phyloP scores from a whole-genome alignment of 2,113 vertebrate species.

The Lophius piscatorius region DNA sequence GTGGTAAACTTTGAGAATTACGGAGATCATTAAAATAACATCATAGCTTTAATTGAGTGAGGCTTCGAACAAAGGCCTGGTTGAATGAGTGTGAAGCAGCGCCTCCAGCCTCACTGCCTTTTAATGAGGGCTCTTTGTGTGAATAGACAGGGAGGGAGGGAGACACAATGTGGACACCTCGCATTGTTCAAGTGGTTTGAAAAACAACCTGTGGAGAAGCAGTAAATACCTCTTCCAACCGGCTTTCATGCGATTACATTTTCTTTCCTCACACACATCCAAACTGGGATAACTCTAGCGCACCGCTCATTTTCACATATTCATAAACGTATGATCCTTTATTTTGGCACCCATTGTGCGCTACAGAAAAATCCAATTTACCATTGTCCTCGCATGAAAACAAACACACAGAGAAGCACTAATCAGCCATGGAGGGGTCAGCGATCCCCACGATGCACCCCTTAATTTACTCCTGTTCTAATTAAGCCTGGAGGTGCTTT shows the following conservation, averaged over 20 bases:
- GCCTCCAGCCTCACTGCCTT: constrained; percentile 49
- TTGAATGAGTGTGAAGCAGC: constrained; percentile 54
- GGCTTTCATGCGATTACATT: constrained; percentile 59
- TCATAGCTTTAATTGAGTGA: constrained; percentile 52
- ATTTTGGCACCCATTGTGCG: constrained; percentile 16
- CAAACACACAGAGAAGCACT: constrained; percentile 42
- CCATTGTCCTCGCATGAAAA: background rate
- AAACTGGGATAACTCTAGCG: constrained; percentile 15
- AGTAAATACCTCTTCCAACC: constrained; percentile 39
- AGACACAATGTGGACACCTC: constrained; percentile 37
- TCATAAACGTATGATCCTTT: constrained; percentile 13
- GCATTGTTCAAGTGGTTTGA: constrained; percentile 54
- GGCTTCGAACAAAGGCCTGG: constrained; percentile 57
- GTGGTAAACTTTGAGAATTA: constrained; percentile 47
- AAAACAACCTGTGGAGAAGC: constrained; percentile 66
- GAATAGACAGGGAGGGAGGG: constrained; percentile 36
- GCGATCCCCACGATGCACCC: constrained; percentile 52
- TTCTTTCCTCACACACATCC: constrained; percentile 34
- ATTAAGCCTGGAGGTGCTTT: constrained; percentile 63
- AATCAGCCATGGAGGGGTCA: constrained; percentile 65
- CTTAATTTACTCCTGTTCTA: constrained; percentile 58
- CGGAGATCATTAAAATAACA: constrained; percentile 55
- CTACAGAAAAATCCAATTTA: constrained; percentile 16
- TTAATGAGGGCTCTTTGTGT: constrained; percentile 71
- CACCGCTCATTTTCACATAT: constrained; percentile 22